phyloP scores from a whole-genome alignment of 2,797 vertebrate genomes.

The Florisuga fusca region DNA sequence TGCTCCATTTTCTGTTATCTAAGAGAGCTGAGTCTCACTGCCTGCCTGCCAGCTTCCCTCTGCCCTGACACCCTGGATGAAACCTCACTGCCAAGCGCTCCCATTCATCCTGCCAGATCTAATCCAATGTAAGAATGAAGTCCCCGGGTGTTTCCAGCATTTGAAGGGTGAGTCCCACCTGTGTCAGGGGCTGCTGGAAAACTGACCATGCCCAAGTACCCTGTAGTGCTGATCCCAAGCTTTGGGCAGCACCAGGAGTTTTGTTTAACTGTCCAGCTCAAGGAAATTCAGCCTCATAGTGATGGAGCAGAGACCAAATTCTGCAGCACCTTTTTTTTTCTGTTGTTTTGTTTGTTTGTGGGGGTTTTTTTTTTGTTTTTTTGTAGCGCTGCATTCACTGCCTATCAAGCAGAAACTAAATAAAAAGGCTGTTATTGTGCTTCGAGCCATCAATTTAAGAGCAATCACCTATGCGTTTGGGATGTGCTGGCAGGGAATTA shows the following conservation, averaged over 20 bases:
- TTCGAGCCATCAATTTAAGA: constrained; percentile 77
- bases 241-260: background rate
- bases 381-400: constrained; percentile 20
- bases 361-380: background rate
- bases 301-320: background rate
- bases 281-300: background rate
- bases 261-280: background rate
- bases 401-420: constrained; percentile 70
- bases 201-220: fast-evolving
- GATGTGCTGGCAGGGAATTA: constrained; percentile 74
- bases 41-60: background rate
- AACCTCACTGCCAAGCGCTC: background rate
- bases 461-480: constrained; percentile 70
- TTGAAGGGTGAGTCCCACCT: background rate
- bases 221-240: background rate
- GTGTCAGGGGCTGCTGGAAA: background rate
- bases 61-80: background rate
- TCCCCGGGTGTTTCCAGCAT: fast-evolving
- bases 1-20: background rate
- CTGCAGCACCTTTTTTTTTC: background rate
- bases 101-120: background rate
- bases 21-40: background rate
- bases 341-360: too few species aligned
- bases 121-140: background rate
- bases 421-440: constrained; percentile 70